Evolutionary conservation across 2,888 invertebrate species (phyloP), one percentile per base, ranked within the genome.

Genomic region (Oasisia sp.): DNA sequence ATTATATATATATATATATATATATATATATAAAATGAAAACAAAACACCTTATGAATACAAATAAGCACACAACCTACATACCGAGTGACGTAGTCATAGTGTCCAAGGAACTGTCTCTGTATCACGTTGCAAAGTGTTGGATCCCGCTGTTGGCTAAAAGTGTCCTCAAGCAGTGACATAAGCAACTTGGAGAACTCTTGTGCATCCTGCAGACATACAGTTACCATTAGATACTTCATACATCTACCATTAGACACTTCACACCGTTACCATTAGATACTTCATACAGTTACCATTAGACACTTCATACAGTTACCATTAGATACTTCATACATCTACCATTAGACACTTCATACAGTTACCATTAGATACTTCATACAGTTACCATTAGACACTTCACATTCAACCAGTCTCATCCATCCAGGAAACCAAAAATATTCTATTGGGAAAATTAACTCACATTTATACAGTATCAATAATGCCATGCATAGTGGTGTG

Each of bases 151-250:
- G 96, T 91, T 95, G 96, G 94, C 95, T 96, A 45, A 97, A 94
- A 92, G 97, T 96, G 91, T 97, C 97, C 95, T 97, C 97, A 32
- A 97, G 96, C 91, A 97, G 96, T 91, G 97, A 97, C 92, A 97
- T 96, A 94, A 97, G 97, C 45, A 97, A 96, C 95, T 97, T 97
- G 19, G 97, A 97, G 96, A 97, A 97, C 95, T 97, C 97, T 95
- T 97, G 97, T 58, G 97, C 97, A 96, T 97, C 97, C 96, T 96
- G 94, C 1, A 91, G 32, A 92, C n/a, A n/a, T 89, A 32, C 32
- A 32, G 90, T 5, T n/a, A 27, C 8, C 14, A 32, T n/a, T 90
- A 44, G 90, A 90, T 19, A 90, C 90, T 32, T 90, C 32, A 7
- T 14, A 27, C 38, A 38, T 1, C 4, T 38, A 38, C 38, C 38